These are phyloP conservation scores for Cylloceria caligata DNA, from an alignment of 2,888 invertebrate genomes.

Conservation along the genomic window DNA sequence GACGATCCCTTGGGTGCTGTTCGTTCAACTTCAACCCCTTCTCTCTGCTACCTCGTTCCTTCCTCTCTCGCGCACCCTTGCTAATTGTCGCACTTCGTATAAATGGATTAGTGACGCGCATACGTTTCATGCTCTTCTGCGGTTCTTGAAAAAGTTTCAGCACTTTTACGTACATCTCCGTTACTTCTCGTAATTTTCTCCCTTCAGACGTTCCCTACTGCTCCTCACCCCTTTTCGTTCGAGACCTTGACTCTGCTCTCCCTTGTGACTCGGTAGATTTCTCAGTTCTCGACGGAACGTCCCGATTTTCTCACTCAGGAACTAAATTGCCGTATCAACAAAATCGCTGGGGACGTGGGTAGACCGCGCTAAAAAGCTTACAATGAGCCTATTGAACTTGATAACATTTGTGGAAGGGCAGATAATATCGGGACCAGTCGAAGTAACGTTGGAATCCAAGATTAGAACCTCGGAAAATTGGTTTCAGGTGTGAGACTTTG, in stretches of 20 bases:
- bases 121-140: slow-evolving; percentile 81
- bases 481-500: neutral
- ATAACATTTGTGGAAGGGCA: slow-evolving; percentile 1
- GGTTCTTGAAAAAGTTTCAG: slow-evolving; percentile 23
- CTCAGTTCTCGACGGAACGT: neutral
- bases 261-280: slow-evolving; percentile 2
- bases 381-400: slow-evolving; percentile 7
- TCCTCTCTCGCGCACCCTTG: slow-evolving; percentile 44
- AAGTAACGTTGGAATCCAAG: neutral
- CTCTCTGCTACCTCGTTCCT: slow-evolving; percentile 49
- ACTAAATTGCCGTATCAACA: neutral
- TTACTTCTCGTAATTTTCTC: neutral
- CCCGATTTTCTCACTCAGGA: slow-evolving; percentile 2
- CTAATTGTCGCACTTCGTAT: slow-evolving; percentile 83
- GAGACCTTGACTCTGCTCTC: slow-evolving; percentile 18
- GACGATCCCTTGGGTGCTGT: slow-evolving; percentile 70
- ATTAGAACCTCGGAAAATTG: slow-evolving; percentile 13
- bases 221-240: neutral
- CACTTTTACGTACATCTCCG: slow-evolving; percentile 8
- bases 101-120: slow-evolving; percentile 83
- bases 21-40: slow-evolving; percentile 73
- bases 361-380: neutral
- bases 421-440: slow-evolving; percentile 6
- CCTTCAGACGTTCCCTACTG: neutral
- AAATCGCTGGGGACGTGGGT: slow-evolving; percentile 13